Evolutionary conservation across 2,797 vertebrate species (phyloP).

Genomic region (Sebastes hopkinsi): DNA sequence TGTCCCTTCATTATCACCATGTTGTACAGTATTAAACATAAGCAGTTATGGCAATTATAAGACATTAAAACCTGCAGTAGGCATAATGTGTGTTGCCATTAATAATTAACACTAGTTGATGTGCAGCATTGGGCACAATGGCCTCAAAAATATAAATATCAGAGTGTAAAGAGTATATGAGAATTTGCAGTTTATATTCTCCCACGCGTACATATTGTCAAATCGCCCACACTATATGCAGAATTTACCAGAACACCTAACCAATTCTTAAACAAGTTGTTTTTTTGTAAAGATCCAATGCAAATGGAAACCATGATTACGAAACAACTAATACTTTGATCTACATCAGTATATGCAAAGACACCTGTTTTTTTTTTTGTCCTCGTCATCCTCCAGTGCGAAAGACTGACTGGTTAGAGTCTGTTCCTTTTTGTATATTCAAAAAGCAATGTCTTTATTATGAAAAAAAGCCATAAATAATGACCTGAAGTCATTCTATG

Average conservation of each 20-base stretch:
- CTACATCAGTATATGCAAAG: background rate
- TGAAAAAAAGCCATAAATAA: background rate
- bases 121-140: background rate
- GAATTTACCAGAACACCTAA: background rate
- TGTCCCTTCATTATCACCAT: background rate
- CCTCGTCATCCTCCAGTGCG: background rate
- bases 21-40: background rate
- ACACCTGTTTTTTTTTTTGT: background rate
- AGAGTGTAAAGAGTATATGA: background rate
- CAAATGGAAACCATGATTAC: slow-evolving; percentile 26
- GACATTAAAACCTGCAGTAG: background rate
- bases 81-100: background rate
- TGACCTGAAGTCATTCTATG: background rate
- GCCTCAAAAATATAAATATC: background rate
- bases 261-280: background rate
- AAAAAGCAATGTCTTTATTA: background rate
- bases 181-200: background rate
- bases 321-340: background rate
- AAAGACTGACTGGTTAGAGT: background rate
- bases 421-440: background rate
- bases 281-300: background rate
- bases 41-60: background rate
- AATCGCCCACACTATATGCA: background rate
- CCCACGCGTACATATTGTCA: background rate
- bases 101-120: background rate